Evolutionary conservation across 2,888 invertebrate species (phyloP), one percentile per base, ranked within the genome.

Genomic region (Ctenicera cuprea): DNA sequence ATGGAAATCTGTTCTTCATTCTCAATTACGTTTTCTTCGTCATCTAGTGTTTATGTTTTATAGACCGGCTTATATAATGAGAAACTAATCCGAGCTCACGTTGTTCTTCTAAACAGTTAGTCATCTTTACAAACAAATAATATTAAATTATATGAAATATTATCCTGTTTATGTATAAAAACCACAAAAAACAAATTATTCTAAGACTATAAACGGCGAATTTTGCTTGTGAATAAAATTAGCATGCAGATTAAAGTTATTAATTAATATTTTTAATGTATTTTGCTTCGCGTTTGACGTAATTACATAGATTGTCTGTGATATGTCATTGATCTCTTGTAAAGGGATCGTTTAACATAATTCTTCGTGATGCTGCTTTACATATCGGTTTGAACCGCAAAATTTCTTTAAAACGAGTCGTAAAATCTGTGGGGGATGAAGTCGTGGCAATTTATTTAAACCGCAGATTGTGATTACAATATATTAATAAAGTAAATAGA

Each of bases 251-350:
- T 33, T 33, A 3, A 59, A 38, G 37, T 59, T 16, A 59, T 59
- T 59, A 59, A 59, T 59, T 33, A 37, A 18, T 20, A 59, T 33
- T 52, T 52, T n/a, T n/a, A n/a, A 52, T 52, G 14, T 18, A 45
- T 18, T 18, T 18, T 45, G 22, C n/a, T 26, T 26, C 52, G n/a
- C 12, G 22, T 52, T 52, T 26, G 26, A 22, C 20, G 22, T 52
- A 52, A 22, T 52, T 52, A 18, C 45, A 14, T 14, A 16, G n/a
- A 52, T 12, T 12, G 45, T 14, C 26, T 11, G 52, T 52, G 26
- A 9, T 52, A 52, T 52, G 52, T 52, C 52, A 52, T 52, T 52
- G 52, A 52, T 52, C 52, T 52, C 52, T 22, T 52, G 26, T 8
- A 20, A 52, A 26, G 20, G n/a, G 26, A 11, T 52, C 52, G 52